Percentiles rank a stretch among this genome's conserved stretches.
Evolutionary conservation across 2,888 invertebrate species (phyloP).

Genomic region (Caprella mutica): DNA sequence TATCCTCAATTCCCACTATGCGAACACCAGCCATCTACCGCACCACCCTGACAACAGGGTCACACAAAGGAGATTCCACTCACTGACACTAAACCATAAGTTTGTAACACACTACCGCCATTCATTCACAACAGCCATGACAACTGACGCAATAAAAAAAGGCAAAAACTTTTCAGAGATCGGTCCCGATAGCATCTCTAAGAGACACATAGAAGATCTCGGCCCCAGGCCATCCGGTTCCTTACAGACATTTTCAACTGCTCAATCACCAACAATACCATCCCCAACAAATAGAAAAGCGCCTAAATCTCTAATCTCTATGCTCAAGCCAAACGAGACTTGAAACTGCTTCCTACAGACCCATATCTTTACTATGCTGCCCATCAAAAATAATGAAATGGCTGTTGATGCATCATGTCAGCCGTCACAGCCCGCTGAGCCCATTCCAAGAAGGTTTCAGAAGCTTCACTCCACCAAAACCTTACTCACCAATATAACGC

Average conservation of each 20-base stretch:
- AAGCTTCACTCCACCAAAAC: neutral
- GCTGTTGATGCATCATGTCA: neutral
- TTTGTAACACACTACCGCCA: neutral
- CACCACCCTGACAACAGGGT: neutral
- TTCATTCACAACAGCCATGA: neutral
- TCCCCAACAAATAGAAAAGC: neutral
- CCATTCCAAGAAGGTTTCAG: neutral
- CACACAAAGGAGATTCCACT: neutral
- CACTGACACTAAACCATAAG: neutral
- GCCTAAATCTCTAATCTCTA: neutral
- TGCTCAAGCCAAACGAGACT: neutral
- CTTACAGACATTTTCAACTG: neutral
- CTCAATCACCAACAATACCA: neutral
- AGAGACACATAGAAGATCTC: neutral
- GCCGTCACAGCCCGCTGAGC: neutral
- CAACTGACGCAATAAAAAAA: neutral
- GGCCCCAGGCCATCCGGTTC: neutral
- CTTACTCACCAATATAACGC: neutral
- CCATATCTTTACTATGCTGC: neutral
- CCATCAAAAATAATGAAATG: neutral
- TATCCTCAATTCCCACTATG: neutral
- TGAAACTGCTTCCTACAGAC: neutral
- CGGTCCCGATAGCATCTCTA: neutral
- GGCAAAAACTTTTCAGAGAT: neutral
- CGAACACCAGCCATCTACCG: neutral